These are phyloP conservation scores for Rhopalosiphum maidis DNA, from an alignment of 1,140 invertebrate genomes.

Conservation along the genomic window DNA sequence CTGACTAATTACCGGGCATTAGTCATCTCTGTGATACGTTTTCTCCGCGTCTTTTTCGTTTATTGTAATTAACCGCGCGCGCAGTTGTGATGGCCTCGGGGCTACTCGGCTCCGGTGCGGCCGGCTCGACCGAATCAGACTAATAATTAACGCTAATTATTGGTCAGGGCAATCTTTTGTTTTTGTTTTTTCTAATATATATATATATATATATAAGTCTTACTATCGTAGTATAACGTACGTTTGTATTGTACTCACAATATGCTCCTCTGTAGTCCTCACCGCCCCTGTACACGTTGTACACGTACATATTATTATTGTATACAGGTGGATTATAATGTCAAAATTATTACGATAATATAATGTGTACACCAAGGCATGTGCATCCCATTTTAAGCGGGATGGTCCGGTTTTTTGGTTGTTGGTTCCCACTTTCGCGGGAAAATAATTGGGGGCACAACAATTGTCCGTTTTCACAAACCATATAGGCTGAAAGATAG, in stretches of 20 bases:
- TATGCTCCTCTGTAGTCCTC: background rate
- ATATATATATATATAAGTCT: background rate
- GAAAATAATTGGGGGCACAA: background rate
- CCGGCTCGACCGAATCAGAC: slow-evolving; percentile 52
- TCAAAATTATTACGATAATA: background rate
- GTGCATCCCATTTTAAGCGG: background rate
- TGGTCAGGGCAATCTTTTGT: slow-evolving; percentile 53
- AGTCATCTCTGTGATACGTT: slow-evolving; percentile 54
- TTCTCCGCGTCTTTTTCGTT: slow-evolving; percentile 34
- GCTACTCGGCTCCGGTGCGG: background rate
- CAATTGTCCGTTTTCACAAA: background rate
- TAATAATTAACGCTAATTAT: slow-evolving; percentile 57
- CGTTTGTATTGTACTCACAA: background rate
- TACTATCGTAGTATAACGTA: background rate
- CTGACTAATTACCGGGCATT: slow-evolving; percentile 57
- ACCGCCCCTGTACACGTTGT: background rate
- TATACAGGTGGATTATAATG: background rate
- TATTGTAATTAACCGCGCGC: slow-evolving; percentile 50
- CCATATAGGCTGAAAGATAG: background rate
- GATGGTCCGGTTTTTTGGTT: too few species aligned
- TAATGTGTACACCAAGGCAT: background rate
- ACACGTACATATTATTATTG: background rate
- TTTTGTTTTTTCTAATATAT: slow-evolving; percentile 13
- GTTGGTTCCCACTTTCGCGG: too few species aligned
- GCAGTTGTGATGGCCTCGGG: slow-evolving; percentile 54